Base-by-base conservation (phyloP, 2,888 invertebrate species). In the Lycocerus yunnanus region DNA sequence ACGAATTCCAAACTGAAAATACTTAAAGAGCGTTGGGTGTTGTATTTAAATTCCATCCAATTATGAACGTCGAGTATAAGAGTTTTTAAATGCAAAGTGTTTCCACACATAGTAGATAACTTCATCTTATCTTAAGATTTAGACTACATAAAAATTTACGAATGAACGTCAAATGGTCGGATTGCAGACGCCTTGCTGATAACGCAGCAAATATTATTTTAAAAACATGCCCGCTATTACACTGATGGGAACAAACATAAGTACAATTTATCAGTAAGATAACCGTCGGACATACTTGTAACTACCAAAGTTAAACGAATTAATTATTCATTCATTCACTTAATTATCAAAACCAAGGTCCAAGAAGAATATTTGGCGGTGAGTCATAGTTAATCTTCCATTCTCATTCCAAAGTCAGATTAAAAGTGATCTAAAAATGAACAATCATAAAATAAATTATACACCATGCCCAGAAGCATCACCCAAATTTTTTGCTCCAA, bases 281-380 rank as follows among this genome's bases (percentile, higher is more conserved):
- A 68, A 72, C 68, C 65, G 65, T 43, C 73, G 73, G 73, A 73
- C 73, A 72, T 72, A 69, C 66, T 73, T 61, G 69, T 66, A 73
- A 73, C 70, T 75, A 75, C 72, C 72, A 60, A 74, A 72, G 65
- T 72, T 72, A 75, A 75, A 75, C 72, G 69, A 73, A 73, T 76
- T 76, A 76, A 71, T 74, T 78, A 79, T 79, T 77, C 77, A 78
- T 77, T 78, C 77, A 78, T 78, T 77, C 74, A 66, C 68, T 77
- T 78, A 80, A 80, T 80, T 80, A 79, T 78, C 73, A 77, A 78
- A 79, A 71, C 77, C 79, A 81, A 80, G 81, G 79, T 79, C 76
- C 77, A 61, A 75, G 73, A 78, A 78, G 73, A 78, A 78, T 78
- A 78, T 77, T 78, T 71, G 76, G 73, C 71, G 69, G 72, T 80